Base-by-base conservation (phyloP, 2,888 invertebrate genomes). In the Cerastoderma edule region DNA sequence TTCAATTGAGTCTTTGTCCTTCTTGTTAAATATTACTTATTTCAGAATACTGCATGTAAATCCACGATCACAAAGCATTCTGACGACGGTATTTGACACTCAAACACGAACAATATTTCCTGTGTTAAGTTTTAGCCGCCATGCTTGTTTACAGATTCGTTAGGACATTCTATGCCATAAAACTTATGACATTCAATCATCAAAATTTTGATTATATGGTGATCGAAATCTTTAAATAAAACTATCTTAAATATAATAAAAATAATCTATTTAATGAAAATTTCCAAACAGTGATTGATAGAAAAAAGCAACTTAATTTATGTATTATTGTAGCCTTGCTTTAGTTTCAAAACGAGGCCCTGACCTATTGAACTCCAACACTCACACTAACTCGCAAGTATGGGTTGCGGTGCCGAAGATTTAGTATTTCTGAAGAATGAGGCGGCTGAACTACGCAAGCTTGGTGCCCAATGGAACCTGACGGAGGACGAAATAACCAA, bases 91-190 rank as follows among this genome's bases (percentile, higher is more conserved):
- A 19, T 39, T 19, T 27, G 16, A 16, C 39, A 16, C 22, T 33
- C 19, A 33, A 39, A 39, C 16, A 13, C 39, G 0, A 19, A 19
- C 32, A 63, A 54, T 13, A 64, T 64, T 65, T 67, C 65, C 64
- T 69, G 63, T 79, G 67, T 74, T 72, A 79, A 71, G 60, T 60
- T 83, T 82, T 81, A 75, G 80, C 87, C 87, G 88, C 88, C 88
- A 88, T 88, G 84, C 87, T 88, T 88, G 87, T 87, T 88, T 88
- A 88, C 82, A 78, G 77, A 81, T 72, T 72, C 50, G 69, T 28
- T 33, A 64, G 68, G 27, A 28, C 35, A 39, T 54, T 50, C 13
- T 75, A 77, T 19, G 50, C 48, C 75, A 84, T 84, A 84, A 80
- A 75, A 27, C 30, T 30, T 60, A 67, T n/a, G n/a, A n/a, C n/a